Evolutionary conservation across 92 coral and sea anemone species (phyloP), one percentile per base, ranked within the genome.

Genomic region (Pocillopora grandis): DNA sequence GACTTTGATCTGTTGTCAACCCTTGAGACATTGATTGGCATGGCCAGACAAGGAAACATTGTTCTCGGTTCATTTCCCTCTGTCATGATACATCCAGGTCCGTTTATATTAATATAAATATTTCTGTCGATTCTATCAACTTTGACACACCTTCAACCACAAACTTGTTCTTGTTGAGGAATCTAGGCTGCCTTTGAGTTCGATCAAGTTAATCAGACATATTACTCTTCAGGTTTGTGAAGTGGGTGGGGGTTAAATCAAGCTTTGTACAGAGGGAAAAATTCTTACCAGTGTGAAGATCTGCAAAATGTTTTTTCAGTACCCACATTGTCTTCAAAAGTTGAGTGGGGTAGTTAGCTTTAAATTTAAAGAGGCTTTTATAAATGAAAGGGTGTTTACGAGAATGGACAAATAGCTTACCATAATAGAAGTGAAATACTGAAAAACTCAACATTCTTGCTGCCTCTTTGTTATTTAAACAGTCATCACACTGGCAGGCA

Each of bases 1-100:
- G 82, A 76, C 72, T 80, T 76, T 64, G 90, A 90, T 69, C 82
- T 90, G 21, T 68, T 90, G 71, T n/a, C 87, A 52, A 86, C 92
- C 31, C 83, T 90, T 33, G 92, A 90, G 61, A 73, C 80, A 36
- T 9, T 83, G 65, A 62, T 83, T 5, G 71, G 55, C 18, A 57
- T 83, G 72, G 21, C 37, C 48, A 37, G 74, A 21, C 58, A 67
- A 3, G 66, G 84, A 68, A 12, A n/a, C 76, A 56, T 80, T 62
- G 52, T 21, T 48, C 71, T 61, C 20, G 19, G 52, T 27, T 20
- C 71, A 12, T 12, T 9, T n/a, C 72, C 80, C 57, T 2, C 75
- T 5, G 7, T 70, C 11, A 61, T 57, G 12, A 10, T 62, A 52
- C 57, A 33, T 64, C 56, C 80, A 83, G 86, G 86, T 83, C 74